These are phyloP conservation scores for Leptinotarsa juncta DNA, from an alignment of 2,888 invertebrate species.

Conservation along the genomic window DNA sequence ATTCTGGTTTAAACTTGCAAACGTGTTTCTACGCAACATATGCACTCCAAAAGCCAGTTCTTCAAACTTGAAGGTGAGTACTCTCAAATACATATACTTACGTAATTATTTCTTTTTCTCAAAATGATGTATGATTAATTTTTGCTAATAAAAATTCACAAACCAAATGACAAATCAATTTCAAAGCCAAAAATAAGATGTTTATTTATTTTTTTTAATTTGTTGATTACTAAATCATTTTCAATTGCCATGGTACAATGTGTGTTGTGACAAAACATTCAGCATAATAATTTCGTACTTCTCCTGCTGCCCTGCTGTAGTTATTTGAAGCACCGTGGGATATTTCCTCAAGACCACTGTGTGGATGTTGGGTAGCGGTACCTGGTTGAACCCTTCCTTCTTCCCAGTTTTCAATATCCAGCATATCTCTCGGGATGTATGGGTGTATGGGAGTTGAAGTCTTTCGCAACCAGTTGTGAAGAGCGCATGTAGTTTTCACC, in stretches of 20 bases:
- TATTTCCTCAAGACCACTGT: neutral
- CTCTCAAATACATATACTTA: slow-evolving; percentile 3
- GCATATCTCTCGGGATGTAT: neutral
- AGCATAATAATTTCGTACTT: neutral
- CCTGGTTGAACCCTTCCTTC: neutral
- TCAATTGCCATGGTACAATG: neutral
- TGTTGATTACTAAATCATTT: neutral
- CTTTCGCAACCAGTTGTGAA: slow-evolving; percentile 24
- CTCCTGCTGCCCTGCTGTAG: slow-evolving; percentile 1
- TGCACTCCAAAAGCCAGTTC: neutral
- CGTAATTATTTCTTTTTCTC: neutral
- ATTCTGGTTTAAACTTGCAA: neutral
- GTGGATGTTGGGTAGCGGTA: no score
- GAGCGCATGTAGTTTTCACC: slow-evolving; percentile 10
- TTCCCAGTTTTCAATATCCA: slow-evolving; percentile 7
- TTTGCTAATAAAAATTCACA: slow-evolving; percentile 1
- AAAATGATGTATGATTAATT: neutral
- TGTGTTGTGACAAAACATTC: slow-evolving; percentile 3
- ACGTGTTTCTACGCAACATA: neutral
- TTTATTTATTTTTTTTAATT: no score
- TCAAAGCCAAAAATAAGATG: no score
- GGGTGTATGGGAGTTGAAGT: neutral
- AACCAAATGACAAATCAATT: neutral
- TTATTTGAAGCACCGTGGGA: slow-evolving; percentile 11
- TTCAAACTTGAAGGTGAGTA: slow-evolving; percentile 1